Base-by-base conservation (phyloP, 2,888 invertebrate genomes). In the Scaptomyza cyrtandrae region DNA sequence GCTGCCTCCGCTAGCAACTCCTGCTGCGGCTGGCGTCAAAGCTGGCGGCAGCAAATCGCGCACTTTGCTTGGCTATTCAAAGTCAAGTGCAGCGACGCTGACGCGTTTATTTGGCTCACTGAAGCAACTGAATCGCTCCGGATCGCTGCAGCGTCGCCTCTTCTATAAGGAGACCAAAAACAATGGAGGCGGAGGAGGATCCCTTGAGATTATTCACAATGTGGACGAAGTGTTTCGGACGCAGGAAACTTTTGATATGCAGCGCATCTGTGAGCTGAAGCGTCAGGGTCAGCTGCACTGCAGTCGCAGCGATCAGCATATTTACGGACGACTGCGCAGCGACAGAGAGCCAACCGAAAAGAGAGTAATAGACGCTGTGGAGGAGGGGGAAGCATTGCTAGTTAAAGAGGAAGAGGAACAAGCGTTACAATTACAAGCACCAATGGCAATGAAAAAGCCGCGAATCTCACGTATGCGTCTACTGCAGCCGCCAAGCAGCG, bases 161-260 rank as follows among this genome's bases (percentile, higher is more conserved):
- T 80, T 75, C 39, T 80, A 71, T 24, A 33, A 59, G 11, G 69
- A 71, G 31, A 54, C n/a, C 29, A 55, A 37, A 31, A 24, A 27
- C n/a, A 49, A 59, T n/a, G 52, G 41, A 19, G 48, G 14, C 9
- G 49, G 44, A 24, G 60, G 33, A 0, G 80, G 83, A 13, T 86
- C 87, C 1, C 70, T 91, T 48, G 89, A 91, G 60, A 92, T 92
- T 29, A 85, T 92, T 24, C 92, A 92, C 74, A 91, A 92, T 71
- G 90, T 92, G 43, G 91, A 90, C 41, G 91, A 90, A 57, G 91
- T 91, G 0, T 92, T 91, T 55, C 89, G 88, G 62, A 91, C 92
- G 39, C 90, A 91, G 59, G 89, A 90, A 48, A 90, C 91, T 5
- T 92, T 92, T 49, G 92, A 92, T 83, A 84, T 92, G 66, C 87